Evolutionary conservation across 2,888 invertebrate species (phyloP), one percentile per base, ranked within the genome.

Genomic region (Drosophila suboccidentalis): DNA sequence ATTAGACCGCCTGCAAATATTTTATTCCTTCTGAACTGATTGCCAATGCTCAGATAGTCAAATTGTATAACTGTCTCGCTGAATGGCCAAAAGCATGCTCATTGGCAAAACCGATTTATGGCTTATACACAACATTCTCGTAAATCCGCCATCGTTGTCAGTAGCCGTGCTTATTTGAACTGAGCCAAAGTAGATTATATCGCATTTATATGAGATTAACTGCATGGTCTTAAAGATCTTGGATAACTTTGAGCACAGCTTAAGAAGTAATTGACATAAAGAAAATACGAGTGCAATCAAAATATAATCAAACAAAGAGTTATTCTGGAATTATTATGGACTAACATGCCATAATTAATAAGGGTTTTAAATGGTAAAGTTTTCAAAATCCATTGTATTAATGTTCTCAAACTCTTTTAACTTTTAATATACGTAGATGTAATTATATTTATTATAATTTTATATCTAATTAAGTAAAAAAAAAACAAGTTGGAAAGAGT

Each of bases 11-110:
- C 22, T 32, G 55, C 11, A 22, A 36, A 64, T 74, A 69, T 67
- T 71, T 79, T 64, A 69, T 81, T 75, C 71, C 63, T 39, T 69
- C 44, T 46, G 49, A 58, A 17, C 29, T 71, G 80, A 78, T 85
- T 69, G 67, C 50, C 66, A 71, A 53, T 72, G 65, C 50, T 57
- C 61, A 78, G 78, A 74, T 68, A 81, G 71, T 57, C 69, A 71
- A 76, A 80, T 76, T 82, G 82, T 71, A 11, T 26, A 66, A 61
- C 51, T 55, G 62, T 71, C 49, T 29, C 3, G 46, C 36, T 19
- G 11, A 57, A 47, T 36, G 53, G 41, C n/a, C 43, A 55, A 70
- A 44, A 47, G 36, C n/a, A n/a, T n/a, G n/a, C n/a, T n/a, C n/a
- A n/a, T n/a, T n/a, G n/a, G n/a, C 49, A 4, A 22, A 22, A 4